These are phyloP conservation scores for Theretra japonica DNA, from an alignment of 2,888 invertebrate genomes.

Conservation along the genomic window DNA sequence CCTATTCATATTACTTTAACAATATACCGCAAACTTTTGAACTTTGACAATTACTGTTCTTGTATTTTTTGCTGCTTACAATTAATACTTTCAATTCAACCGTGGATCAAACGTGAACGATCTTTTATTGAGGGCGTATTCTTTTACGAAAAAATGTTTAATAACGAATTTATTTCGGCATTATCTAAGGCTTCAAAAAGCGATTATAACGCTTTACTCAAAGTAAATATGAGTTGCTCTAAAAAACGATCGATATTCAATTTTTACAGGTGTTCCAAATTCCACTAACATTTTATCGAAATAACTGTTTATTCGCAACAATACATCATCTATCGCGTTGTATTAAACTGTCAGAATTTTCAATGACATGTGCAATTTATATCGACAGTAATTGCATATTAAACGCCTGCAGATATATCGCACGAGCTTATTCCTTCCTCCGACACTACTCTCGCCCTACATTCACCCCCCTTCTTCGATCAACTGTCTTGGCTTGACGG, in stretches of 20 bases:
- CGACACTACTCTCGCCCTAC: conserved; percentile 64
- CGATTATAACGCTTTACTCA: too few species aligned
- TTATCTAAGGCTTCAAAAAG: neutral
- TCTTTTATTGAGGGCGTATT: too few species aligned
- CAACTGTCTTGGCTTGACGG: conserved; percentile 73
- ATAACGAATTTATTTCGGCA: neutral
- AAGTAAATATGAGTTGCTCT: neutral
- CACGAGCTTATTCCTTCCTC: conserved; percentile 59
- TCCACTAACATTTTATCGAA: neutral
- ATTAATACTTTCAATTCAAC: neutral
- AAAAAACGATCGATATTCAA: neutral
- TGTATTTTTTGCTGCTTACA: neutral
- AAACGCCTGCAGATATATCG: conserved; percentile 44
- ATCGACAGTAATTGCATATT: conserved; percentile 41
- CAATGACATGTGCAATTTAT: conserved; percentile 38
- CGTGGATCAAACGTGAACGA: neutral
- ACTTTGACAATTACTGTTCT: neutral
- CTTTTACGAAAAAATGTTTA: too few species aligned
- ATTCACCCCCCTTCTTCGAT: conserved; percentile 80
- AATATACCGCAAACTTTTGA: conserved; percentile 1
- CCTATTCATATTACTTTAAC: too few species aligned
- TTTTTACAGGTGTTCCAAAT: neutral
- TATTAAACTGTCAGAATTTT: conserved; percentile 34
- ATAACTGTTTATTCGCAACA: neutral
- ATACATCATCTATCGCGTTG: neutral